Base-by-base conservation (phyloP, 2,113 vertebrate genomes). In the Chloebia gouldiae region DNA sequence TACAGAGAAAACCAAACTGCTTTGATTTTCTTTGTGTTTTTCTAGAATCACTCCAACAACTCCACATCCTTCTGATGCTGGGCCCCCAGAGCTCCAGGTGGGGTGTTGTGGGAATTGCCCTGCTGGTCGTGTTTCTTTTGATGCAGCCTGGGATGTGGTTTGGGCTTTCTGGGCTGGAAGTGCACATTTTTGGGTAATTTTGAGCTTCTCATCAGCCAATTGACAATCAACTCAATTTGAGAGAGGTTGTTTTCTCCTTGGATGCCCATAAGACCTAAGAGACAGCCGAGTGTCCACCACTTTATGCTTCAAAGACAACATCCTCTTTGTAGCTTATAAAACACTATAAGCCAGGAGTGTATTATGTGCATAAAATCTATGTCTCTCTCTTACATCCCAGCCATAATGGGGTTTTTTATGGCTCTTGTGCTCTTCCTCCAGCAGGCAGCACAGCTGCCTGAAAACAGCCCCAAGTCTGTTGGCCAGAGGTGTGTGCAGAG, bases 301-400 rank as follows among this genome's bases (percentile, higher is more conserved):
- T 96, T 94, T 72, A 88, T 88, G 88, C 71, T 92, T 86, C 82
- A 73, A 86, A 93, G 82, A 88, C 80, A 83, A 64, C 61, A 78
- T 86, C 82, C 45, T 86, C 65, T 90, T 93, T 88, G 77, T 68
- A 83, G 50, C 57, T 81, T 66, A 39, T 75, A 92, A 90, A 97
- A 78, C 5, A 28, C 60, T 73, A 4, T 71, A 92, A 88, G 69
- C 31, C 56, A 37, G 72, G 49, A 56, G 60, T 45, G 76, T 68
- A 35, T 84, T 37, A 35, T 44, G 86, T 78, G 91, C 76, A 86
- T 84, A 68, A 86, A 90, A 90, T 60, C 88, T 75, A 40, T 73
- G 53, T 7, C 76, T 78, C 60, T 70, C 51, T 90, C 75, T 91
- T 75, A 53, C 64, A 88, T 33, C 80, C 61, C 64, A 78, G 23